Evolutionary conservation across 2,797 vertebrate species (phyloP).

Genomic region (Tragelaphus eurycerus): DNA sequence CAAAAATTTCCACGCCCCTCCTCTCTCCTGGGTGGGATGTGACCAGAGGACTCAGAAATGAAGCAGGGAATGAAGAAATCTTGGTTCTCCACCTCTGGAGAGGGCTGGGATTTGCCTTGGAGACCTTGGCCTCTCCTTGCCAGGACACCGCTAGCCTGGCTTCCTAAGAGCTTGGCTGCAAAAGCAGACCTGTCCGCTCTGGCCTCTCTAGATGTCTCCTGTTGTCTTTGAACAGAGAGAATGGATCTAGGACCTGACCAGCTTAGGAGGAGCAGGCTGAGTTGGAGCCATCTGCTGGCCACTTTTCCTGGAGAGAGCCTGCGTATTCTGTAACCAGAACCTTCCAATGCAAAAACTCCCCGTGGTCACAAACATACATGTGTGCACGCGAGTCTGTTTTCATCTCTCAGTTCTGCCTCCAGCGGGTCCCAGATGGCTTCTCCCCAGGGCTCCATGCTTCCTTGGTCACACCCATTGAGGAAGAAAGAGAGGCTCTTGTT

Average conservation of each 20-base stretch:
- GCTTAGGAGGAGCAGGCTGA: background rate
- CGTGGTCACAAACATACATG: accelerated
- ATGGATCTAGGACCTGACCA: background rate
- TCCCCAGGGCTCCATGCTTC: background rate
- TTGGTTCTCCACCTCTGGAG: background rate
- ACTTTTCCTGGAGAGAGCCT: background rate
- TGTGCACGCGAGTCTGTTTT: accelerated
- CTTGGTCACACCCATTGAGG: background rate
- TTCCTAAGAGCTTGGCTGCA: background rate
- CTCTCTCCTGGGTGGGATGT: background rate
- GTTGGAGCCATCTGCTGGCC: background rate
- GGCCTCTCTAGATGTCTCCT: background rate
- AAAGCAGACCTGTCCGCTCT: background rate
- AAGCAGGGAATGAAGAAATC: background rate
- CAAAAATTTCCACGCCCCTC: background rate
- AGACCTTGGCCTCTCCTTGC: background rate
- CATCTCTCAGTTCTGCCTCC: background rate
- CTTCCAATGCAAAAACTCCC: background rate
- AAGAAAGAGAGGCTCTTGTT: background rate
- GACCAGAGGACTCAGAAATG: background rate
- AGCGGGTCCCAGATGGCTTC: background rate
- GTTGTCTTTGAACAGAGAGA: background rate
- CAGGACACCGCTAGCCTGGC: accelerated
- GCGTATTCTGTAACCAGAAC: background rate
- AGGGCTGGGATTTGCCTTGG: background rate